Evolutionary conservation across 2,888 invertebrate species (phyloP).

Genomic region (Nemapogon koenigi): DNA sequence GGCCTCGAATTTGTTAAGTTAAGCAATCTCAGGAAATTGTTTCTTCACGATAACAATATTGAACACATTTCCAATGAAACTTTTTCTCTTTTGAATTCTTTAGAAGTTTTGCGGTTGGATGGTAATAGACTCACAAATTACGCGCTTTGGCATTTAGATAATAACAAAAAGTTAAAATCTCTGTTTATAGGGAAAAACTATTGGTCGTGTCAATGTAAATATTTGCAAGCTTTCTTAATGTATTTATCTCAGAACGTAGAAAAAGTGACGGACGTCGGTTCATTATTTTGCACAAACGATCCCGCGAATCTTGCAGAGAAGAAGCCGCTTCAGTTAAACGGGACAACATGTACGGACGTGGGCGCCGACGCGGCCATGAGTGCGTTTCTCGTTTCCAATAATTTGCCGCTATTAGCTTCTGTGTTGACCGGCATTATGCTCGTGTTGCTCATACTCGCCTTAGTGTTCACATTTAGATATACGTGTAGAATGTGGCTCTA

Average conservation of each 20-base stretch:
- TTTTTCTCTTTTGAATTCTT: constrained; percentile 76
- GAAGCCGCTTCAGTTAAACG: constrained; percentile 81
- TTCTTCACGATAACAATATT: constrained; percentile 86
- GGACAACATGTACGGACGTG: constrained; percentile 85
- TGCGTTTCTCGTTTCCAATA: constrained; percentile 81
- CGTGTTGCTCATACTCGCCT: constrained; percentile 76
- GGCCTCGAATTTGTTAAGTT: constrained; percentile 87
- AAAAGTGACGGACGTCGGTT: constrained; percentile 76
- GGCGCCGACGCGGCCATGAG: constrained; percentile 81
- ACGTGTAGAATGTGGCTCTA: constrained; percentile 89
- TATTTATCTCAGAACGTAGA: constrained; percentile 83
- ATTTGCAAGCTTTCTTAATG: constrained; percentile 80
- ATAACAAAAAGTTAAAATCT: constrained; percentile 75
- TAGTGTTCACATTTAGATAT: constrained; percentile 86
- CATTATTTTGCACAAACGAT: constrained; percentile 79
- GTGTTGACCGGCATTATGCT: constrained; percentile 79
- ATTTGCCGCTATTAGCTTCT: constrained; percentile 82
- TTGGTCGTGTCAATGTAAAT: constrained; percentile 92
- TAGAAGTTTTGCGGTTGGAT: constrained; percentile 83
- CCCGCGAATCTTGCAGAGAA: constrained; percentile 71
- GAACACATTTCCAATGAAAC: constrained; percentile 81
- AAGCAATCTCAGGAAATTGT: constrained; percentile 80
- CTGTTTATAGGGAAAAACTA: constrained; percentile 81
- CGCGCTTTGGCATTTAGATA: constrained; percentile 79
- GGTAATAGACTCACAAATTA: constrained; percentile 84